Evolutionary conservation across 2,888 invertebrate species (phyloP).

Genomic region (Eupithecia tripunctaria): DNA sequence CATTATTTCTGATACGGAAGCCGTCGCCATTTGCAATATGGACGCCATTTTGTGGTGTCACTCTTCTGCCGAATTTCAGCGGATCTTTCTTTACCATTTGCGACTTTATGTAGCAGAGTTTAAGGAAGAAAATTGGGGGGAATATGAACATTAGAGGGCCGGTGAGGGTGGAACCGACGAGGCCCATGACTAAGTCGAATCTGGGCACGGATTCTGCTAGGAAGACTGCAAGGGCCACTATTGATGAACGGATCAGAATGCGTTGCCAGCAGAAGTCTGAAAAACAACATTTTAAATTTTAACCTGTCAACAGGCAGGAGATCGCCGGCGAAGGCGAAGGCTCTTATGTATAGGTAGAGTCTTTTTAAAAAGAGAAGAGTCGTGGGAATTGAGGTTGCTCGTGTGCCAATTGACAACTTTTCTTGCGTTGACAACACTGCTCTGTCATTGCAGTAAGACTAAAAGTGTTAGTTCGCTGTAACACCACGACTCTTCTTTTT

Average conservation of each 20-base stretch:
- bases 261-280: conserved; percentile 91
- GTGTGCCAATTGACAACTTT: no score
- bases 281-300: conserved; percentile 46
- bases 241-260: conserved; percentile 87
- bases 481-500: no score
- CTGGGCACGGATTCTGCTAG: conserved; percentile 92
- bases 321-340: no score
- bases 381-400: no score
- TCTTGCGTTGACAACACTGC: no score
- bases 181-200: conserved; percentile 93
- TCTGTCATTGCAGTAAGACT: no score
- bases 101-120: conserved; percentile 84
- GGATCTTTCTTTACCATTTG: conserved; percentile 45
- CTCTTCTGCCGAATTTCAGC: conserved; percentile 28
- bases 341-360: no score
- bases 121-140: conserved; percentile 92
- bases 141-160: conserved; percentile 93
- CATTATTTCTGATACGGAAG: conserved; percentile 33
- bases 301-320: no score
- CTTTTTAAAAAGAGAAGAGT: no score
- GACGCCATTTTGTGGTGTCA: conserved; percentile 19
- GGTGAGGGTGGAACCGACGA: conserved; percentile 93
- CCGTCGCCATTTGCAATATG: conserved; percentile 8
- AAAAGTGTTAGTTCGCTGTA: no score
- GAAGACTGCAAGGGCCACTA: conserved; percentile 89